A percentile compares a stretch with the other conserved stretches of the same genome.
phyloP scores from a whole-genome alignment of 2,888 invertebrate species.

The Alcis repandata region DNA sequence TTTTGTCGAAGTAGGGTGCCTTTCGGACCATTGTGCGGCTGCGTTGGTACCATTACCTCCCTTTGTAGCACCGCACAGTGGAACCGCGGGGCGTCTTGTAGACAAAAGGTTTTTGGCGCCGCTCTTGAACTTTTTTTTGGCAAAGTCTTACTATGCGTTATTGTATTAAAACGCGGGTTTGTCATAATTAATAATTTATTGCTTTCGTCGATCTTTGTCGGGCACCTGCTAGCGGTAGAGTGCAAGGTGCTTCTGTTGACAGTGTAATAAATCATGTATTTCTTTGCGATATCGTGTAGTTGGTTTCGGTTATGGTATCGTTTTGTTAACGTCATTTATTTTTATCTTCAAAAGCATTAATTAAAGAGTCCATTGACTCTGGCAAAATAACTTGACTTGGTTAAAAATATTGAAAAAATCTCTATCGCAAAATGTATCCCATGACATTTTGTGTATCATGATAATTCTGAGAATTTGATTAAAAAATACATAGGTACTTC shows the following conservation, averaged over 20 bases:
- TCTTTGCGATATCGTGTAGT: conserved; percentile 12
- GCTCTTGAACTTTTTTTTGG: conserved; percentile 72
- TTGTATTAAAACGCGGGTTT: conserved; percentile 65
- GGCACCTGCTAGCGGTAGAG: conserved; percentile 67
- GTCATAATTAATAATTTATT: conserved; percentile 86
- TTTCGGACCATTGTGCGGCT: conserved; percentile 74
- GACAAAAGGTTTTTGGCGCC: conserved; percentile 84
- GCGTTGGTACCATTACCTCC: conserved; percentile 71
- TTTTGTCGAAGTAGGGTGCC: conserved; percentile 80
- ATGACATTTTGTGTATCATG: no score
- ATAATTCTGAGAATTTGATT: no score
- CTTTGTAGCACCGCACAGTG: conserved; percentile 71
- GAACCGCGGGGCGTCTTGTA: conserved; percentile 76
- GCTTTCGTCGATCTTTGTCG: conserved; percentile 75
- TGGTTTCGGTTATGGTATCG: conserved; percentile 11
- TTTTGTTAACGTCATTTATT: neutral
- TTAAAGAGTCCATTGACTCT: no score
- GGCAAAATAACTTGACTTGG: no score
- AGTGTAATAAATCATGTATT: conserved; percentile 71
- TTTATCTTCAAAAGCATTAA: no score
- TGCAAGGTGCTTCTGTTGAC: conserved; percentile 79
- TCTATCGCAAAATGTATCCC: no score
- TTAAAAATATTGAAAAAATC: no score
- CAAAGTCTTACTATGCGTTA: conserved; percentile 62
- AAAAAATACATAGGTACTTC: no score